Conservation (phyloP, 2,113 vertebrate genomes). For the Apistogramma diplotaenia region DNA sequence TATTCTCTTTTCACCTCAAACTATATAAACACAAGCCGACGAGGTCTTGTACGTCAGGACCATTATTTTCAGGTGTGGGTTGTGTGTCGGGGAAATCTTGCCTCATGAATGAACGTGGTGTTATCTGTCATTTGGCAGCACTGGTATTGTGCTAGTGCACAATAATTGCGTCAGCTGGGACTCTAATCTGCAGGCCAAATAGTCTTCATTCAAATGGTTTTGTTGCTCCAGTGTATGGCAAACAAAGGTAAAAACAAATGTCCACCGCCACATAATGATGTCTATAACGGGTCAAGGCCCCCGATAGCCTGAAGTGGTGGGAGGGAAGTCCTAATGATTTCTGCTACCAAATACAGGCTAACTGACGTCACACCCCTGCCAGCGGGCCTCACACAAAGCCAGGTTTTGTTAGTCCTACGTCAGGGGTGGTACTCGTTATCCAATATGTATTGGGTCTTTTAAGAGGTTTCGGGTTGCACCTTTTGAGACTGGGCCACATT, state of each 20-base stretch:
- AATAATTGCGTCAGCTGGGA: background rate
- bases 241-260: background rate
- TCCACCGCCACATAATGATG: background rate
- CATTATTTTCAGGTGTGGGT: background rate
- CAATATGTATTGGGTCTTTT: background rate
- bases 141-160: background rate
- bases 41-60: background rate
- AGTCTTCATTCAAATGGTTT: background rate
- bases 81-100: background rate
- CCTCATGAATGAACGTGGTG: background rate
- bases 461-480: background rate
- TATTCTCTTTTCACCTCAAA: background rate
- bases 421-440: background rate
- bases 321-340: conserved; percentile 39
- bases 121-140: background rate
- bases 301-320: conserved; percentile 9
- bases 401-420: conserved; percentile 15
- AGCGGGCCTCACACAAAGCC: background rate
- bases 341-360: background rate
- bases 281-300: background rate
- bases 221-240: background rate
- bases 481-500: background rate
- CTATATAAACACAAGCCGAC: background rate
- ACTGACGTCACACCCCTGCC: conserved; percentile 15
- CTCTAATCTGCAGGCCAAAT: background rate